These are phyloP conservation scores for Oreochromis niloticus DNA, from an alignment of 2,113 vertebrate species.

Conservation along the genomic window DNA sequence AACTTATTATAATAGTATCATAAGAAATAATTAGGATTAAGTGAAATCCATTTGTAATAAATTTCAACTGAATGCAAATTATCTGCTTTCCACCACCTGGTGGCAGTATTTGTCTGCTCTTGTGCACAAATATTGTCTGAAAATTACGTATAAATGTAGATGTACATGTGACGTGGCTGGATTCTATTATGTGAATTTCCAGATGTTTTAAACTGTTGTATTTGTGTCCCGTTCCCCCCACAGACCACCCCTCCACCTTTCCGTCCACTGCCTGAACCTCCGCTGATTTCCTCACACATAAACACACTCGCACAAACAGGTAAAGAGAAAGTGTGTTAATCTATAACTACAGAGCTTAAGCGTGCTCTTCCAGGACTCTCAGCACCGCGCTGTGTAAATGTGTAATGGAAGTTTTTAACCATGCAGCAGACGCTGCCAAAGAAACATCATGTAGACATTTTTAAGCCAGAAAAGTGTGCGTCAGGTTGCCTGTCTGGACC, in stretches of 20 bases:
- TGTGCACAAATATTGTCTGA: background rate
- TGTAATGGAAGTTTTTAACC: constrained; percentile 1
- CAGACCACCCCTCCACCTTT: constrained; percentile 38
- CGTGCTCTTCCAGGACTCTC: background rate
- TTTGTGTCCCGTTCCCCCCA: background rate
- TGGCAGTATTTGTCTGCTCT: background rate
- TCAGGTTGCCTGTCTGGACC: constrained; percentile 2
- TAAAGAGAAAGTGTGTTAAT: background rate
- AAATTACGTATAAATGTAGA: background rate
- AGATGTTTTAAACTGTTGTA: background rate
- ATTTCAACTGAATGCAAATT: background rate
- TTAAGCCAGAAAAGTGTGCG: background rate
- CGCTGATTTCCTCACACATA: constrained; percentile 15
- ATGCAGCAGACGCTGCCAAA: background rate
- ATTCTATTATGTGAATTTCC: background rate
- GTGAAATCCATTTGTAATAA: background rate
- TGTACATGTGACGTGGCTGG: background rate
- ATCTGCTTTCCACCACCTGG: background rate
- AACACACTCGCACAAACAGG: constrained; percentile 20
- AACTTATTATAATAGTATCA: background rate
- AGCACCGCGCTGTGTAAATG: background rate
- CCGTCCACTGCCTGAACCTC: constrained; percentile 50
- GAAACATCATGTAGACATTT: background rate
- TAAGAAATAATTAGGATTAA: background rate
- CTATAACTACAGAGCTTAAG: background rate